Conservation (phyloP, 2,888 invertebrate genomes). For the Cotesia congregata region DNA sequence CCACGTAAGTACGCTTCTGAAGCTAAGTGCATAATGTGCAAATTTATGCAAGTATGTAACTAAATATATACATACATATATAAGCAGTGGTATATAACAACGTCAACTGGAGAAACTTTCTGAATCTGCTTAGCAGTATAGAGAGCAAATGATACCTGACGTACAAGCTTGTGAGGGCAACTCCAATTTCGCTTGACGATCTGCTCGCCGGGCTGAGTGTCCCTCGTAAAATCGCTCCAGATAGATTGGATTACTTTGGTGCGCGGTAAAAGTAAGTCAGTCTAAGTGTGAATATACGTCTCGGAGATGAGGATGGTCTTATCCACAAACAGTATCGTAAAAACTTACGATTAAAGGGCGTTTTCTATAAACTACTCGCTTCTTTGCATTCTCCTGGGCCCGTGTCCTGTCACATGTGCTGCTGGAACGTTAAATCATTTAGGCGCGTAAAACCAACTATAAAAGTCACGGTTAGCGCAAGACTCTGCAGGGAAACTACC, state of each 20-base stretch:
- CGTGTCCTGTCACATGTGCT: neutral
- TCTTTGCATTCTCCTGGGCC: neutral
- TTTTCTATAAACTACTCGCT: neutral
- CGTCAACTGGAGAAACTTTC: constrained; percentile 10
- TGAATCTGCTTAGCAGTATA: constrained; percentile 13
- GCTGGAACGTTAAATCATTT: neutral
- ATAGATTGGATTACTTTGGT: constrained; percentile 40
- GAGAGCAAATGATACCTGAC: constrained; percentile 24
- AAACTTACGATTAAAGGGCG: constrained; percentile 19
- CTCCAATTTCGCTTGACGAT: constrained; percentile 27
- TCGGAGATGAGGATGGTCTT: neutral
- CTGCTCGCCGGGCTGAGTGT: constrained; percentile 16
- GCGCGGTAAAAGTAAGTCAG: neutral
- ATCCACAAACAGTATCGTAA: constrained; percentile 26
- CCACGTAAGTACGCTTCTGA: neutral
- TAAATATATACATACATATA: constrained; percentile 1
- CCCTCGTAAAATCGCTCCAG: constrained; percentile 36
- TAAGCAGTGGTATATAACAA: neutral
- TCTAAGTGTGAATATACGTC: neutral
- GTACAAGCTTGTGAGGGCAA: constrained; percentile 13
- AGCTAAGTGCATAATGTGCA: neutral
- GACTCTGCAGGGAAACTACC: neutral
- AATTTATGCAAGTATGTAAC: constrained; percentile 8
- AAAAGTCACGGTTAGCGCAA: neutral
- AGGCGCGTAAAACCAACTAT: neutral